Evolutionary conservation across 2,797 vertebrate species (phyloP), one percentile per base, ranked within the genome.

Genomic region (Pempheris klunzingeri): DNA sequence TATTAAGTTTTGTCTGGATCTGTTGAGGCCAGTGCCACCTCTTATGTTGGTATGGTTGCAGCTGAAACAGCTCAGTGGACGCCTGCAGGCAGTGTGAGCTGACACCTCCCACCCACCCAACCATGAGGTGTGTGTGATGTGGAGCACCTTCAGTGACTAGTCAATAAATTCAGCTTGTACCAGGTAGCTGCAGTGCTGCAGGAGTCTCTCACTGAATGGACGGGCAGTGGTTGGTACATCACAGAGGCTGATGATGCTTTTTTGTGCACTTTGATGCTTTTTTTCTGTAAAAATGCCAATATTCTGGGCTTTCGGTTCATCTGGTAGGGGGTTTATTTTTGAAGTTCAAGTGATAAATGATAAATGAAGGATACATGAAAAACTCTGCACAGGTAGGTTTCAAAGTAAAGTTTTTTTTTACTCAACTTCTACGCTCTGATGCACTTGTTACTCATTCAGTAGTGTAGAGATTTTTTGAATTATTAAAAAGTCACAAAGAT

Each of bases 51-150:
- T 61, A 8, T 24, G n/a, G 22, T 2, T 36, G 14, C 5, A 22
- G 59, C 41, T 2, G 46, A 34, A 49, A 52, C 59, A 57, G 43
- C 44, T 78, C 38, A 34, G 46, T 28, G 44, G 49, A 70, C 14
- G n/a, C 49, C 26, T 64, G 82, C 43, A 47, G 50, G 38, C 63
- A 20, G 32, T 41, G 10, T 7, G 39, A 50, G 66, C n/a, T 17
- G 36, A 46, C 17, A 30, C 12, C 54, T 34, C 60, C 9, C 36
- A 18, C n/a, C 30, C 13, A 54, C 7, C 34, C 17, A 1, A 46
- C 15, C 6, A 22, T 36, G 26, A 59, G 28, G 30, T 18, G 28
- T 44, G 32, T 41, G 43, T 66, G 73, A 53, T 8, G n/a, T 18
- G 26, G 2, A 52, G 50, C 36, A 72, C 39, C 20, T 68, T 54